These are phyloP conservation scores for Hirtodrosophila trivittata DNA, from an alignment of 2,888 invertebrate species.

Conservation along the genomic window DNA sequence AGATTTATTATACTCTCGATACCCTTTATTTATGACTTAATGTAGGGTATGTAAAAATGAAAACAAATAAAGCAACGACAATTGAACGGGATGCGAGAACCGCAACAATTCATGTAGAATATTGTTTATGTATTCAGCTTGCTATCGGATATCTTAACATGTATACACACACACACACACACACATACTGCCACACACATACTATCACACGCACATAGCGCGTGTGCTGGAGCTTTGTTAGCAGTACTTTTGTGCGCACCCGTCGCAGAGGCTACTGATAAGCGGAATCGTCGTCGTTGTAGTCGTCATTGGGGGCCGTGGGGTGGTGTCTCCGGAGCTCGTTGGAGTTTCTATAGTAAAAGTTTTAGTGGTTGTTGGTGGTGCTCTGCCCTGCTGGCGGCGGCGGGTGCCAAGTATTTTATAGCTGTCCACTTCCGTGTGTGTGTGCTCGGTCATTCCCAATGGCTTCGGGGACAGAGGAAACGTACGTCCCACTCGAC, in stretches of 20 bases:
- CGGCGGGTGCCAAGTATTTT: slow-evolving; percentile 49
- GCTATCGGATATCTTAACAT: slow-evolving; percentile 48
- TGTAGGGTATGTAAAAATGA: not conserved
- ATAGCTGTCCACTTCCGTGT: slow-evolving; percentile 64
- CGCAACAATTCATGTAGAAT: slow-evolving; percentile 62
- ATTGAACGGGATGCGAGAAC: slow-evolving; percentile 30
- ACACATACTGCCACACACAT: not conserved
- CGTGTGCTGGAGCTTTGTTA: slow-evolving; percentile 34
- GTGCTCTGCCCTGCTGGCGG: slow-evolving; percentile 17
- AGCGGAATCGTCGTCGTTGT: slow-evolving; percentile 32
- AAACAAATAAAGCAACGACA: slow-evolving; percentile 19
- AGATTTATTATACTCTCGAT: no score
- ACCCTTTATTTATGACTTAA: no score
- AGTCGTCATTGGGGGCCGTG: slow-evolving; percentile 15
- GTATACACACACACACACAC: slow-evolving; percentile 10
- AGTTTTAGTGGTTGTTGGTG: slow-evolving; percentile 44
- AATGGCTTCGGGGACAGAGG: not conserved
- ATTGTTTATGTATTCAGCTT: slow-evolving; percentile 64
- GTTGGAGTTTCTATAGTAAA: slow-evolving; percentile 60
- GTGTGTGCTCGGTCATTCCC: not conserved
- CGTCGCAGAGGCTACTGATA: slow-evolving; percentile 48
- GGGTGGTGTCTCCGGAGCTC: slow-evolving; percentile 12
- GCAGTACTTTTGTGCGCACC: slow-evolving; percentile 48
- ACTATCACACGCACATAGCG: slow-evolving; percentile 1
- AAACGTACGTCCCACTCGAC: not conserved